Evolutionary conservation across 2,888 invertebrate species (phyloP), one percentile per base, ranked within the genome.

Genomic region (Papilio gigon): DNA sequence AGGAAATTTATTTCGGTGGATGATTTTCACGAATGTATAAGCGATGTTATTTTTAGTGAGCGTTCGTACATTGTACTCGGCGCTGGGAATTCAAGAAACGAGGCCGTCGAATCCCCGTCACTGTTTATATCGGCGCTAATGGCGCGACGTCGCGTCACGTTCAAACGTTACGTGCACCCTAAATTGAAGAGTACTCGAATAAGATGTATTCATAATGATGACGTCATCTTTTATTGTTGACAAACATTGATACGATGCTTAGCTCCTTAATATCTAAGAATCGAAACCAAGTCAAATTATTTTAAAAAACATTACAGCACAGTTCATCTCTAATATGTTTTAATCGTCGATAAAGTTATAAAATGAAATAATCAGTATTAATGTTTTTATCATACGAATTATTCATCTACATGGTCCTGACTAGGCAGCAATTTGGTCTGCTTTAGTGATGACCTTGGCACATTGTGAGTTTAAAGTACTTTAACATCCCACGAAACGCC

Each of bases 31-130:
- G 72, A 71, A 75, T 74, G 71, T 72, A 71, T 68, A 65, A 68
- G 64, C 69, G 66, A 61, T 72, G 77, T 78, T 87, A 87, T 89
- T 86, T 84, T 82, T 86, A 88, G 85, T 81, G 77, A 75, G 77
- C 77, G 80, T 82, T 79, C 77, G 80, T 78, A 78, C 71, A 70
- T 72, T 71, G 71, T 71, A 68, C 73, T 73, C 74, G 68, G 68
- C 71, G 67, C 72, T 71, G 70, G 72, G 73, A 81, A 82, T 80
- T 74, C 76, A 76, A 75, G 78, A 79, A 88, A 83, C 77, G 82
- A 78, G 85, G 84, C 80, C 84, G 83, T 80, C 77, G 75, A 80
- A 81, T 82, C 80, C 74, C 74, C 76, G 75, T 79, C 78, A 76
- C 77, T 75, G 78, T 83, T 84, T 82, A 84, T 80, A 75, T 77